Evolutionary conservation across 2,113 vertebrate species (phyloP).

Genomic region (Myotis brandtii): DNA sequence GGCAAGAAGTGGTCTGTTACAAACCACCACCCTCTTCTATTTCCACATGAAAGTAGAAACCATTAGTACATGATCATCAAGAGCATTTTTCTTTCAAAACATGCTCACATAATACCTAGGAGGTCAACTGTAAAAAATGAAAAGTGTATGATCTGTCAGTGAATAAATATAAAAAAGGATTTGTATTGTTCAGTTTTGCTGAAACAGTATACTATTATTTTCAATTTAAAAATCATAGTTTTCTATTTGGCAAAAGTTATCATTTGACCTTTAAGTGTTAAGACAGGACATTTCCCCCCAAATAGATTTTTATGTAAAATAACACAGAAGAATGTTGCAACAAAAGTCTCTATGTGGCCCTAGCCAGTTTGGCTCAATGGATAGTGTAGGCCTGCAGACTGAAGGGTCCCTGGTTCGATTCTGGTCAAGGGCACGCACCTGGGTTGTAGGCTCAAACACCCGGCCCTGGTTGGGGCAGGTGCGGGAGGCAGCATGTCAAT

Average conservation of each 20-base stretch:
- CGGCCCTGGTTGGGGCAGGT: too few relatives aligned
- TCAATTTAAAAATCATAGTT: not conserved
- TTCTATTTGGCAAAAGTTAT: not conserved
- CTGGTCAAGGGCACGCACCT: too few relatives aligned
- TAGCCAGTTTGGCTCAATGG: too few relatives aligned
- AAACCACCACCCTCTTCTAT: not conserved
- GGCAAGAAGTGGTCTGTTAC: not conserved
- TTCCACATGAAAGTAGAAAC: conserved; percentile 43
- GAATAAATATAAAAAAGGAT: conserved; percentile 25
- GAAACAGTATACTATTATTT: not conserved
- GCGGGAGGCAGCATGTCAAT: too few relatives aligned
- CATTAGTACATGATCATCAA: not conserved
- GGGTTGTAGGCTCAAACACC: too few relatives aligned
- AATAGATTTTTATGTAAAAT: not conserved
- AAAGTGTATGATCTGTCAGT: not conserved
- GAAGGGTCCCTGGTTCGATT: too few relatives aligned
- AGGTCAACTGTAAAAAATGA: not conserved
- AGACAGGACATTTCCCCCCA: not conserved
- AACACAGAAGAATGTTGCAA: not conserved
- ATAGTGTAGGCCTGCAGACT: too few relatives aligned
- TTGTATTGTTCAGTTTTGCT: not conserved
- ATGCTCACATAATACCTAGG: not conserved
- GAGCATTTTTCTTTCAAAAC: conserved; percentile 22
- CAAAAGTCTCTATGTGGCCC: not conserved
- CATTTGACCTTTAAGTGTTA: not conserved